Evolutionary conservation across 2,888 invertebrate species (phyloP).

Genomic region (Napeogenes sylphis): DNA sequence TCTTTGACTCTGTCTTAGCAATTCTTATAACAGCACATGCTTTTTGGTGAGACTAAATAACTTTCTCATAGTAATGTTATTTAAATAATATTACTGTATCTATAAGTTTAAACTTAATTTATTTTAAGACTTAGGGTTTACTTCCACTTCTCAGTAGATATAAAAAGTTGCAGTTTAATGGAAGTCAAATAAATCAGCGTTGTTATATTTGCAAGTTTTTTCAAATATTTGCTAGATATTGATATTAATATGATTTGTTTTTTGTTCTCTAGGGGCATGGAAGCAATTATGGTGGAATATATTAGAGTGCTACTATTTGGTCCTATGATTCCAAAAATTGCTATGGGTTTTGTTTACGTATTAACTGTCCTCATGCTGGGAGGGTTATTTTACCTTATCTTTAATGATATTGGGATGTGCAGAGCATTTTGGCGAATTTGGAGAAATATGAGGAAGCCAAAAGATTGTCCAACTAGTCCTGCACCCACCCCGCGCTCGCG

Average conservation of each 20-base stretch:
- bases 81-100: too few relatives aligned
- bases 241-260: background rate
- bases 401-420: slow-evolving; percentile 81
- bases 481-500: too few relatives aligned
- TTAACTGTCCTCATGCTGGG: slow-evolving; percentile 57
- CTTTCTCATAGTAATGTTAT: background rate
- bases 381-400: slow-evolving; percentile 80
- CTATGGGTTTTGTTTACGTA: slow-evolving; percentile 79
- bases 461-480: slow-evolving; percentile 9
- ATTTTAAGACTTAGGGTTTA: too few relatives aligned
- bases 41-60: slow-evolving; percentile 20
- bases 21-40: slow-evolving; percentile 26
- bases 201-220: background rate
- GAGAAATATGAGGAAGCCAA: slow-evolving; percentile 65
- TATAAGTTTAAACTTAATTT: too few relatives aligned
- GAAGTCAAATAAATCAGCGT: too few relatives aligned
- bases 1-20: slow-evolving; percentile 24
- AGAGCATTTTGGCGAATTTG: slow-evolving; percentile 83
- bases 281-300: slow-evolving; percentile 38
- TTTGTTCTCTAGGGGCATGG: slow-evolving; percentile 36
- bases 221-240: background rate
- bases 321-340: slow-evolving; percentile 80
- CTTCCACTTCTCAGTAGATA: too few relatives aligned
- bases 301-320: slow-evolving; percentile 37
- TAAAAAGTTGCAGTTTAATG: too few relatives aligned